Evolutionary conservation across 2,888 invertebrate genomes (phyloP), one percentile per base, ranked within the genome.

Genomic region (Tetranychus truncatus): DNA sequence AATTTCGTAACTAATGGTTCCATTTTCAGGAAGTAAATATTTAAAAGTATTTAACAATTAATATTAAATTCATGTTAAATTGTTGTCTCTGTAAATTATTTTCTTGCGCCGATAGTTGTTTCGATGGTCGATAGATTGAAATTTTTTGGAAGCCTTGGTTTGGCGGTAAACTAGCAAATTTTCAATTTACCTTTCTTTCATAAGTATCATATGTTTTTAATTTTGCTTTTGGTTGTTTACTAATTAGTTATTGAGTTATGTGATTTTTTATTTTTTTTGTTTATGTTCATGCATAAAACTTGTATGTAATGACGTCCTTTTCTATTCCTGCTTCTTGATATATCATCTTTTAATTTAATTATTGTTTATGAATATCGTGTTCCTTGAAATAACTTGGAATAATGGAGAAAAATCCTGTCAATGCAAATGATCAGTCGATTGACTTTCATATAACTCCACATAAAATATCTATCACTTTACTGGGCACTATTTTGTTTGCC

Each of bases 381-480:
- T 34, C 34, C 55, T 55, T 55, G 55, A 6, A 15, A 15, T 55
- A 15, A 2, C 15, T 55, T 55, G 11, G 9, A 9, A 55, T 15
- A 15, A 55, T 55, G 55, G 55, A 55, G 6, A 55, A 55, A 15
- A 55, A 55, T 55, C 55, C 9, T 15, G 15, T 2, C 15, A 55
- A 55, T 7, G 1, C 55, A 7, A 55, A 15, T 9, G 55, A 55
- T 69, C 69, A 18, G 20, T 20, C 69, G 2, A 69, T 69, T 24
- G 73, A 75, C 45, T 75, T 75, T 34, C 45, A 45, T 65, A 21
- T 75, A 21, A 71, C 73, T n/a, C 74, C 76, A 34, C 73, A 76
- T 66, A 76, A 75, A 73, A 69, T 76, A 45, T 75, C 46, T 34
- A 21, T 75, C n/a, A 71, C 74, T 20, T 24, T 75, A 6, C 34